phyloP scores from a whole-genome alignment of 2,797 vertebrate genomes.

The Balearica regulorum region DNA sequence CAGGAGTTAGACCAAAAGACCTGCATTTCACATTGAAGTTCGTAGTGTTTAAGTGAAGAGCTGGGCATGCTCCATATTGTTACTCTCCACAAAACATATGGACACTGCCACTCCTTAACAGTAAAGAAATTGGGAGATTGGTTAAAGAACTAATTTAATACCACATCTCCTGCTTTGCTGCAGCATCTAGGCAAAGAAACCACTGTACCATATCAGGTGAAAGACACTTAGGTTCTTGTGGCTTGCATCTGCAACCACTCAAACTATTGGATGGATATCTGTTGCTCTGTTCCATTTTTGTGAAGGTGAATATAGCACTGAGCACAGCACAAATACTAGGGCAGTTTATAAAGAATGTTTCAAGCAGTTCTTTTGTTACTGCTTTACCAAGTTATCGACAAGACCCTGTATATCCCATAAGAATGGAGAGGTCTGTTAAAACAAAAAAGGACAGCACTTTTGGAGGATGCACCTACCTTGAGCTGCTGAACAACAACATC shows the following conservation, averaged over 20 bases:
- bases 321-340: not conserved
- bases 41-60: not conserved
- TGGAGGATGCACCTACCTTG: not conserved
- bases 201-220: not conserved
- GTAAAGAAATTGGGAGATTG: not conserved
- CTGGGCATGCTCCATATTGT: not conserved
- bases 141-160: not conserved
- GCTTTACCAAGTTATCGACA: not conserved
- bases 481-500: not conserved
- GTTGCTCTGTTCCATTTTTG: not conserved
- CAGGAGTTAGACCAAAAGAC: not conserved
- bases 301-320: not conserved
- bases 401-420: fast-evolving
- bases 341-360: not conserved
- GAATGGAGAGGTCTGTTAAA: not conserved
- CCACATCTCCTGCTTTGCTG: not conserved
- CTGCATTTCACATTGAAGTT: not conserved
- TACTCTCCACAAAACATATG: not conserved
- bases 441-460: not conserved
- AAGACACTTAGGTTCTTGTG: not conserved
- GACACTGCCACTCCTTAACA: not conserved
- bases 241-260: not conserved
- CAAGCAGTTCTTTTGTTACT: not conserved
- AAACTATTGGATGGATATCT: not conserved
- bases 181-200: not conserved